These are phyloP conservation scores for Cryptoprocta ferox DNA, from an alignment of 2,797 vertebrate genomes.

Conservation along the genomic window DNA sequence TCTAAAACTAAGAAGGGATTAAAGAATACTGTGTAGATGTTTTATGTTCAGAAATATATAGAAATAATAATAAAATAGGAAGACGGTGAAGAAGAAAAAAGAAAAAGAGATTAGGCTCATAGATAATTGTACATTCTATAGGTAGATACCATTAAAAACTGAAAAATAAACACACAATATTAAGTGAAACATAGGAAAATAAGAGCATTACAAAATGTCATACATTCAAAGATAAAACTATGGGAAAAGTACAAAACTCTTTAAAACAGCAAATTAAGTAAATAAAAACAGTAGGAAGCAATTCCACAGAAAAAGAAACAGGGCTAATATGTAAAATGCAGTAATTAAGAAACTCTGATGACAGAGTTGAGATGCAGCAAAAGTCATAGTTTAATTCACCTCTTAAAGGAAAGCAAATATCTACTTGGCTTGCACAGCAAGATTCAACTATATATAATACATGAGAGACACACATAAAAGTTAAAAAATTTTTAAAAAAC, in stretches of 20 bases:
- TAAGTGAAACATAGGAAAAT: not conserved
- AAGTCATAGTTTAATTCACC: not conserved
- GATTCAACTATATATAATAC: not conserved
- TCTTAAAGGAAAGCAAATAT: not conserved
- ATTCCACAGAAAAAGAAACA: not conserved
- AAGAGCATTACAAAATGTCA: not conserved
- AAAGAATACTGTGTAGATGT: not conserved
- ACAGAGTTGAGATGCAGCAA: not conserved
- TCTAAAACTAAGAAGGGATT: not conserved
- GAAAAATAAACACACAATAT: not conserved
- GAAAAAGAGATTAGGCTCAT: not conserved
- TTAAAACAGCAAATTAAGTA: not conserved
- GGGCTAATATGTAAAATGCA: not conserved
- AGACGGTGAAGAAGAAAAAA: not conserved
- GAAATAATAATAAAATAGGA: not conserved
- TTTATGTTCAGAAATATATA: not conserved
- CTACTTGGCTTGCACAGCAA: not conserved
- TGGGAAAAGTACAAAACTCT: not conserved
- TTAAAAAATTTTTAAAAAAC: not conserved
- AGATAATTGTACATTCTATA: not conserved
- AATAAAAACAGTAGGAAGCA: not conserved
- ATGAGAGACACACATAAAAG: not conserved
- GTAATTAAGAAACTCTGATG: not conserved
- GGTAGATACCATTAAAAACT: not conserved
- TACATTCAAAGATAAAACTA: not conserved